These are phyloP conservation scores for Sandelia bainsii DNA, from an alignment of 2,797 vertebrate species.

Conservation along the genomic window DNA sequence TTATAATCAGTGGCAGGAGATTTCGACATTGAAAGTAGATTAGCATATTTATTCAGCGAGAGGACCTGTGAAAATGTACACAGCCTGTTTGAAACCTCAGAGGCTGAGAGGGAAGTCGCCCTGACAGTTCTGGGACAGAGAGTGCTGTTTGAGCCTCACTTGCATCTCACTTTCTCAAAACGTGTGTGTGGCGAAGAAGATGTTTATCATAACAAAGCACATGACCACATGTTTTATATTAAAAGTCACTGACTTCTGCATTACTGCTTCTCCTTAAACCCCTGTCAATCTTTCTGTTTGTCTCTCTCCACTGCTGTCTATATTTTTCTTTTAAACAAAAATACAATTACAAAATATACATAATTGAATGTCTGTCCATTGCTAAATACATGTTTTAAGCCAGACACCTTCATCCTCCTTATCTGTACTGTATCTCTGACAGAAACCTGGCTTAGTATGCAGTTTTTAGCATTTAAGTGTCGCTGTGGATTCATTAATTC, in stretches of 20 bases:
- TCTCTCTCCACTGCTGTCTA: neutral
- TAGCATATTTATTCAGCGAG: conserved; percentile 69
- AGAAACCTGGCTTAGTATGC: conserved; percentile 18
- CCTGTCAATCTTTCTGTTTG: conserved; percentile 4
- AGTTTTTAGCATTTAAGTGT: conserved; percentile 16
- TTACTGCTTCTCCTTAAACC: conserved; percentile 38
- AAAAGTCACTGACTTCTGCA: conserved; percentile 44
- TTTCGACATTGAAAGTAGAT: conserved; percentile 72
- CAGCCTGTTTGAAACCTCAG: conserved; percentile 42
- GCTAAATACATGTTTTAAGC: neutral
- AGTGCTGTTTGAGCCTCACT: conserved; percentile 45
- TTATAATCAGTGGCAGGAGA: conserved; percentile 71
- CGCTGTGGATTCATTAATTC: conserved; percentile 52
- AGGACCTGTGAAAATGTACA: conserved; percentile 61
- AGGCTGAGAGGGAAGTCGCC: conserved; percentile 43
- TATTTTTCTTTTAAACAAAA: conserved; percentile 9
- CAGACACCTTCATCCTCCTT: conserved; percentile 30
- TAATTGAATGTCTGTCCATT: neutral
- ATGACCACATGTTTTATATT: conserved; percentile 43
- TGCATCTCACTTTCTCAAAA: conserved; percentile 58
- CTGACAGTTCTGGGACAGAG: conserved; percentile 74
- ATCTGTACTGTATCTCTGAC: conserved; percentile 31
- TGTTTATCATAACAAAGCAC: conserved; percentile 76
- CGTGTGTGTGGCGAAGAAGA: conserved; percentile 62
- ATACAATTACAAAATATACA: conserved; percentile 22